phyloP scores from a whole-genome alignment of 2,797 vertebrate genomes.

The Cyclura pinguis region DNA sequence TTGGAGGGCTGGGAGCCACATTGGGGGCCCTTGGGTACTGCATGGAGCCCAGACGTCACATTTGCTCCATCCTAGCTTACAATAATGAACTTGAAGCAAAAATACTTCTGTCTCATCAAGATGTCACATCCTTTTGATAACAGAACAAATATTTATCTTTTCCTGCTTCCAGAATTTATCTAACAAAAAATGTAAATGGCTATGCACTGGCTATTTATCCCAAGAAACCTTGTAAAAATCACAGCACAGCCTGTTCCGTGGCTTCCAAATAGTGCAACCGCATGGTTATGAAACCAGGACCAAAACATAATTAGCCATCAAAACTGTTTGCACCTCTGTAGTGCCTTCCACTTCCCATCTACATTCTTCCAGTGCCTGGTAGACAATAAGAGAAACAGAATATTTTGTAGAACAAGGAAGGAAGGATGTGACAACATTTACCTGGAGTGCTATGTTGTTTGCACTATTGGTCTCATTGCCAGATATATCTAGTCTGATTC shows the following conservation, averaged over 20 bases:
- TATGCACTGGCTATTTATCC: not conserved
- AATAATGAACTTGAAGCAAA: not conserved
- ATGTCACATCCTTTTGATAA: not conserved
- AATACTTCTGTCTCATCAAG: not conserved
- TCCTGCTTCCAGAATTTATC: not conserved
- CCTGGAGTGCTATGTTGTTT: slow-evolving; percentile 72
- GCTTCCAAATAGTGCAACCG: not conserved
- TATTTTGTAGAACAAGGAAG: accelerated
- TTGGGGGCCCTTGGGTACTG: no score
- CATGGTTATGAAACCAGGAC: not conserved
- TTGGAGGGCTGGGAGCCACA: no score
- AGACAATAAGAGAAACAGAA: not conserved
- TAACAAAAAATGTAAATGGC: not conserved
- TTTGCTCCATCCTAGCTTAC: no score
- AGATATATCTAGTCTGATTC: slow-evolving; percentile 50
- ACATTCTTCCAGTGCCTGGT: not conserved
- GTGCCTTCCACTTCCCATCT: not conserved
- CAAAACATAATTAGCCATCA: not conserved
- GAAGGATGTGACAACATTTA: slow-evolving; percentile 56
- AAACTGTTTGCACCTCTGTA: not conserved
- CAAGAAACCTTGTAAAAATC: not conserved
- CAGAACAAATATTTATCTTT: not conserved
- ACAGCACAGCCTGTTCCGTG: not conserved
- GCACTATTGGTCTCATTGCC: slow-evolving; percentile 46
- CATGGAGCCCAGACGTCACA: no score